Evolutionary conservation across 1,140 invertebrate species (phyloP).

Genomic region (Penaeus japonicus): DNA sequence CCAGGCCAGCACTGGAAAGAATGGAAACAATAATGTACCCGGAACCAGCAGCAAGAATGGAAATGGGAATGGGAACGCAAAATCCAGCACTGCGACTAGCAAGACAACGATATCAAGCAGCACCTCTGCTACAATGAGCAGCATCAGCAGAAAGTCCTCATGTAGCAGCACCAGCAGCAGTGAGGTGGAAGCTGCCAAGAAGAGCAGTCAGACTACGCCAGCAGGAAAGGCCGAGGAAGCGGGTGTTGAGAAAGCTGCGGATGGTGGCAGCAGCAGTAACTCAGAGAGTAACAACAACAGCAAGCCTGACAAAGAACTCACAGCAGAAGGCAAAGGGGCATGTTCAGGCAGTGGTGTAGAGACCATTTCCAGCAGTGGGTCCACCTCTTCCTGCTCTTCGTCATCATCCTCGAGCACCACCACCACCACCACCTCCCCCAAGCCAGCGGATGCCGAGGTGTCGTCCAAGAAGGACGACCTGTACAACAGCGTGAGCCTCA

Average conservation of each 20-base stretch:
- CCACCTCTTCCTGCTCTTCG: not conserved
- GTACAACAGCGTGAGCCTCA: slow-evolving; percentile 32
- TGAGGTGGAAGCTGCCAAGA: too few species aligned
- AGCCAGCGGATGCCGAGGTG: not conserved
- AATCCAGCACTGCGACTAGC: not conserved
- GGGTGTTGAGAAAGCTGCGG: not conserved
- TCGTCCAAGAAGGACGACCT: slow-evolving; percentile 51
- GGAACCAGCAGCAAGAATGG: not conserved
- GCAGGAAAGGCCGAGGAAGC: not conserved
- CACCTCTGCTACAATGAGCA: not conserved
- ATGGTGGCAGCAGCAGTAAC: not conserved
- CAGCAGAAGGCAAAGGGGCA: not conserved
- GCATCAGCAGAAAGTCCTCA: too few species aligned
- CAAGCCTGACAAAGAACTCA: not conserved
- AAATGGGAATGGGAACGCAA: not conserved
- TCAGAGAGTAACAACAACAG: not conserved
- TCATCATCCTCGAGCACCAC: not conserved
- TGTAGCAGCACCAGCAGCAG: too few species aligned
- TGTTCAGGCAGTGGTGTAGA: not conserved
- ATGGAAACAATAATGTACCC: not conserved
- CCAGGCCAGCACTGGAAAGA: not conserved
- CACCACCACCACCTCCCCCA: not conserved
- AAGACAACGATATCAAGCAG: not conserved
- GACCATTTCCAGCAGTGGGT: not conserved
- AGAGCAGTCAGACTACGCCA: too few species aligned